These are phyloP conservation scores for Drosophila sordidapex DNA, from an alignment of 2,888 invertebrate genomes.

Conservation along the genomic window DNA sequence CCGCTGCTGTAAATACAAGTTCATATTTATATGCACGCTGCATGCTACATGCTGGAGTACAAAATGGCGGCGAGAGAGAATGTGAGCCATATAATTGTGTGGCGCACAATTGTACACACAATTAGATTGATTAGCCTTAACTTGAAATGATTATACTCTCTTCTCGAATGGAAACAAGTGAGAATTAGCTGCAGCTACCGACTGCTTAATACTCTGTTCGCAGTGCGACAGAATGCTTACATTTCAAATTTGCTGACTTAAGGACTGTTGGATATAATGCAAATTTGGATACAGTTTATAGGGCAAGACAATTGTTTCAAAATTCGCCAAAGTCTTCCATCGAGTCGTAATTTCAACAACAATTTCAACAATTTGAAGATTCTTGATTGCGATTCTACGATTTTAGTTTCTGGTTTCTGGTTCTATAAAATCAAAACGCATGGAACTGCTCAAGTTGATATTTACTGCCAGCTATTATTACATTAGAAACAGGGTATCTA, in stretches of 20 bases:
- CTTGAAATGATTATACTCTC: conserved; percentile 44
- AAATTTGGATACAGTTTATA: neutral
- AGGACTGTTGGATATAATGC: neutral
- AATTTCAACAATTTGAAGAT: neutral
- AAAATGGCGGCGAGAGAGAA: neutral
- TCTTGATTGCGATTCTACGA: neutral
- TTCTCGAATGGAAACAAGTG: neutral
- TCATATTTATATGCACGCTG: neutral
- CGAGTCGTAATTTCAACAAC: neutral
- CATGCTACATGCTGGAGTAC: neutral
- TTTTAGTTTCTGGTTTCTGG: neutral
- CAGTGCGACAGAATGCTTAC: neutral
- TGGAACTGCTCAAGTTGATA: neutral
- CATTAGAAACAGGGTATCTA: neutral
- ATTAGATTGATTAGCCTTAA: conserved; percentile 48
- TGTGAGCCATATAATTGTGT: neutral
- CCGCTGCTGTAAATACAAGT: neutral
- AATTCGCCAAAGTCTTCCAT: neutral
- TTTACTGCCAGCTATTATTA: neutral
- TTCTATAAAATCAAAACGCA: neutral
- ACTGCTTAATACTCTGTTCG: neutral
- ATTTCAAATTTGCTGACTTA: neutral
- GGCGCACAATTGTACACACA: conserved; percentile 4
- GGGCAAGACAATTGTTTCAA: neutral
- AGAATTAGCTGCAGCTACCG: neutral